These are phyloP conservation scores for Watsonalla cultraria DNA, from an alignment of 2,888 invertebrate genomes.

Conservation along the genomic window DNA sequence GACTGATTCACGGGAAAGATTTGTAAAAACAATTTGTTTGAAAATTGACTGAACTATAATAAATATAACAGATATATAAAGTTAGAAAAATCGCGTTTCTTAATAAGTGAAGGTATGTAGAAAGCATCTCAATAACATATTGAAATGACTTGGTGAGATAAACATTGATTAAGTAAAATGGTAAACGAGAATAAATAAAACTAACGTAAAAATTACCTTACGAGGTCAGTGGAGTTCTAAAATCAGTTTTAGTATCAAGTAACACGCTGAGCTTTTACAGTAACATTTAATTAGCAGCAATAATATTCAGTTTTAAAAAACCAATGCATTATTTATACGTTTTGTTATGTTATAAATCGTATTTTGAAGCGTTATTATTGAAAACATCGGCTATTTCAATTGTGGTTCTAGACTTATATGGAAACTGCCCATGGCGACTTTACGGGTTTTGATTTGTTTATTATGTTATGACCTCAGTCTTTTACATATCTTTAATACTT, in stretches of 20 bases:
- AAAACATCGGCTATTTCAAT: conserved; percentile 17
- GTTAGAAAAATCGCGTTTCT: too few species aligned
- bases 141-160: too few species aligned
- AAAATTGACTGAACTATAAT: too few species aligned
- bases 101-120: too few species aligned
- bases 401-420: conserved; percentile 16
- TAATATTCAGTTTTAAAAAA: neutral
- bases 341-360: conserved; percentile 1
- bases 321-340: neutral
- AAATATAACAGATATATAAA: too few species aligned
- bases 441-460: neutral
- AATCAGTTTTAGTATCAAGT: neutral
- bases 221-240: neutral
- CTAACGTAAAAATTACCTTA: neutral
- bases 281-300: neutral
- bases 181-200: neutral
- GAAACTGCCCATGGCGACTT: conserved; percentile 7
- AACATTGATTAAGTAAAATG: too few species aligned
- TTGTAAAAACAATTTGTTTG: too few species aligned
- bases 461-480: neutral
- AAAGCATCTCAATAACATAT: too few species aligned
- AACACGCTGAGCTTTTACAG: neutral
- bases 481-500: neutral
- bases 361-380: conserved; percentile 14
- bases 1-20: too few species aligned